These are phyloP conservation scores for Hydrophis major DNA, from an alignment of 2,797 vertebrate species.

Conservation along the genomic window DNA sequence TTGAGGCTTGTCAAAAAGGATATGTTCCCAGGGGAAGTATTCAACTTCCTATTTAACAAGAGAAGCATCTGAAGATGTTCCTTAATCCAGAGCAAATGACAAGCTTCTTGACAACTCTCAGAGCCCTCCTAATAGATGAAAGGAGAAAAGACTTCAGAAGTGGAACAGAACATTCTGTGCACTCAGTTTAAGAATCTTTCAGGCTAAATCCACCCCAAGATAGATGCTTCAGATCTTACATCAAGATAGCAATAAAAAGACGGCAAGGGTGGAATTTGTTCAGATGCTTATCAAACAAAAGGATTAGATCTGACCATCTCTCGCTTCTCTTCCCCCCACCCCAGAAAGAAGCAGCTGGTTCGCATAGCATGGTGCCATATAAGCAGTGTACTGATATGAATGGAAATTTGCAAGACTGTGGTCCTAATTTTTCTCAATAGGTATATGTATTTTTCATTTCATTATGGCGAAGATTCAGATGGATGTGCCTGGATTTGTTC, in stretches of 20 bases:
- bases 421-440: not conserved
- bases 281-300: constrained; percentile 10
- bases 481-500: not conserved
- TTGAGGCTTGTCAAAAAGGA: constrained; percentile 1
- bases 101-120: constrained; percentile 11
- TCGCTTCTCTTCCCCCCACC: not conserved
- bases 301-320: constrained; percentile 44
- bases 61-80: not conserved
- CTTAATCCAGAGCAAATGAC: constrained; percentile 40
- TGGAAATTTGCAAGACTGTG: not conserved
- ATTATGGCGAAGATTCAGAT: not conserved
- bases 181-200: constrained; percentile 27
- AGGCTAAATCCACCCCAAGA: not conserved
- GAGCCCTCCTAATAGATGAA: constrained; percentile 8
- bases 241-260: constrained; percentile 13
- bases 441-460: not conserved
- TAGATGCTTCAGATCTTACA: constrained; percentile 2
- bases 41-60: not conserved
- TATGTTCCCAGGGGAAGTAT: not conserved
- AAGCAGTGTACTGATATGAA: not conserved
- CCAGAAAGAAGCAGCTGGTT: constrained; percentile 25
- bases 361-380: not conserved
- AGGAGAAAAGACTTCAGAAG: constrained; percentile 28
- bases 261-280: not conserved
- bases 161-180: constrained; percentile 4